Evolutionary conservation across 2,888 invertebrate genomes (phyloP).

Genomic region (Hemithea aestivaria): DNA sequence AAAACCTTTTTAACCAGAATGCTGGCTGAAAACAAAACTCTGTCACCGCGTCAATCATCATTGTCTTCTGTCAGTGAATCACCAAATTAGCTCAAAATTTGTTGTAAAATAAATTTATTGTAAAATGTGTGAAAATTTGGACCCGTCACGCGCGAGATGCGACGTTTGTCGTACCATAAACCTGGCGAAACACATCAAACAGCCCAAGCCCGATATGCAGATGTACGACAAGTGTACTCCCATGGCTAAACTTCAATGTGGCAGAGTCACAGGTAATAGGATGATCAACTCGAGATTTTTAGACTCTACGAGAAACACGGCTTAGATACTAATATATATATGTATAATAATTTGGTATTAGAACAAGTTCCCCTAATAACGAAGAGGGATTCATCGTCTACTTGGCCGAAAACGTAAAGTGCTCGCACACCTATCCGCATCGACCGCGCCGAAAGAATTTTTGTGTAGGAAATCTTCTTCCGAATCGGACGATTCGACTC

Average conservation of each 20-base stretch:
- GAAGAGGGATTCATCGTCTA: no score
- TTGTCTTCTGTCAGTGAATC: slow-evolving; percentile 5
- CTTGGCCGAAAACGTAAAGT: no score
- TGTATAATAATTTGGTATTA: no score
- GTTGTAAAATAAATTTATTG: slow-evolving; percentile 6
- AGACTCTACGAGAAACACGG: no score
- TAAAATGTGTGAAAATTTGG: slow-evolving; percentile 55
- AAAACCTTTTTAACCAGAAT: no score
- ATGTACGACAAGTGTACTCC: slow-evolving; percentile 62
- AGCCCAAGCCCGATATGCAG: slow-evolving; percentile 63
- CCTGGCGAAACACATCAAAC: slow-evolving; percentile 51
- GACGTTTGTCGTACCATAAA: slow-evolving; percentile 68
- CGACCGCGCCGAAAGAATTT: no score
- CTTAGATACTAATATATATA: no score
- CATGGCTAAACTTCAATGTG: slow-evolving; percentile 40
- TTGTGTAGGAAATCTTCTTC: no score
- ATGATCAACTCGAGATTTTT: no score
- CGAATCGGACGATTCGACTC: no score
- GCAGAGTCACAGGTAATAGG: slow-evolving; percentile 48
- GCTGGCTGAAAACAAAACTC: not conserved
- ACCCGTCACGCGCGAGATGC: slow-evolving; percentile 45
- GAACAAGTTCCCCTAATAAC: no score
- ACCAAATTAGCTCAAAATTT: slow-evolving; percentile 18
- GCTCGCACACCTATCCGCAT: no score
- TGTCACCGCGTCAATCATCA: slow-evolving; percentile 3